phyloP scores from a whole-genome alignment of 1,140 invertebrate genomes.

The Aphelenchoides fujianensis region DNA sequence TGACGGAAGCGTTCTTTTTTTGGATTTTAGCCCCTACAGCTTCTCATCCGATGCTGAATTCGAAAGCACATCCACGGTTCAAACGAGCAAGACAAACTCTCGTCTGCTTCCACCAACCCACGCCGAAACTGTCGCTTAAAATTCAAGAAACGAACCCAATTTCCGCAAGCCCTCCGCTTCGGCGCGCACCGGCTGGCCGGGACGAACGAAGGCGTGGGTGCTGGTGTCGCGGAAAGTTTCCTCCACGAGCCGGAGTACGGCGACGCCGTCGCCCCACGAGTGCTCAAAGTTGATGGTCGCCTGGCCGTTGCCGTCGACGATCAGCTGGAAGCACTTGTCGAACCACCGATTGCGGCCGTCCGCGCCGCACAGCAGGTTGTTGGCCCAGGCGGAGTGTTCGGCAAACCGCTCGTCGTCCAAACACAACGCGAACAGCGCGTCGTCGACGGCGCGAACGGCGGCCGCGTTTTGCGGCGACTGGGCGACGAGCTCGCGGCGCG shows the following conservation, averaged over 20 bases:
- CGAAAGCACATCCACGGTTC: too few species aligned
- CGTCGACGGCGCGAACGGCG: slow-evolving; percentile 75
- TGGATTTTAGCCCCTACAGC: too few species aligned
- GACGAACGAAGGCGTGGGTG: slow-evolving; percentile 70
- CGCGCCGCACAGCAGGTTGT: slow-evolving; percentile 78
- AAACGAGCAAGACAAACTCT: too few species aligned
- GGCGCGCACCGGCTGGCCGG: slow-evolving; percentile 64
- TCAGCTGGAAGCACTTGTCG: slow-evolving; percentile 89
- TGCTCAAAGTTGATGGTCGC: slow-evolving; percentile 93
- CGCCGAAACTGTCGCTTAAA: too few species aligned
- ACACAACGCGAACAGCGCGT: slow-evolving; percentile 79
- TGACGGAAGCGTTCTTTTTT: too few species aligned
- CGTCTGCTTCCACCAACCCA: too few species aligned
- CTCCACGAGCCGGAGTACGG: slow-evolving; percentile 85
- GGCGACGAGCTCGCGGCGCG: slow-evolving; percentile 70
- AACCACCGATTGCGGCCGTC: slow-evolving; percentile 85
- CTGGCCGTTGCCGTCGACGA: slow-evolving; percentile 78
- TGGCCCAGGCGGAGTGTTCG: slow-evolving; percentile 67
- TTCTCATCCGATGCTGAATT: too few species aligned
- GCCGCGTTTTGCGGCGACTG: slow-evolving; percentile 70
- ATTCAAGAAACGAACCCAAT: too few species aligned
- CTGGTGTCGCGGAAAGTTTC: slow-evolving; percentile 76
- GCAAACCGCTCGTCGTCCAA: slow-evolving; percentile 72
- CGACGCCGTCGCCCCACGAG: slow-evolving; percentile 97
- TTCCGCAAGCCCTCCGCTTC: slow-evolving; percentile 67